A percentile compares a stretch with the other conserved stretches of the same genome.
phyloP scores from a whole-genome alignment of 2,888 invertebrate genomes.

The Microplitis manilae region DNA sequence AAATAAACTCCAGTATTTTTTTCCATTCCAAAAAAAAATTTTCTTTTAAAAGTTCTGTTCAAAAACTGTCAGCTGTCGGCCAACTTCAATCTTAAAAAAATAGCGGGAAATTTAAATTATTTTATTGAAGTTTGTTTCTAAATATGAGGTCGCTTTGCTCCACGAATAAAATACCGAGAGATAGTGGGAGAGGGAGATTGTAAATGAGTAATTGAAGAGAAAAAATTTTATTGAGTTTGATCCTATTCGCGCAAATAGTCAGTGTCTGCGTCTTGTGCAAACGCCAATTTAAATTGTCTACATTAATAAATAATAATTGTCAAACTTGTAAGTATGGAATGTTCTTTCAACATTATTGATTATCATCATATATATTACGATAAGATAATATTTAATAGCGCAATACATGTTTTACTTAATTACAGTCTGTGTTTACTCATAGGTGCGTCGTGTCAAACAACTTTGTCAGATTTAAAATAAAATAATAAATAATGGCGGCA shows the following conservation, averaged over 20 bases:
- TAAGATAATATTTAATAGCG: neutral
- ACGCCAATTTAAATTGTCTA: neutral
- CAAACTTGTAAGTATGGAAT: neutral
- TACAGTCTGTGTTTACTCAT: neutral
- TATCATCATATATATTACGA: neutral
- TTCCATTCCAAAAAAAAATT: too few relatives aligned
- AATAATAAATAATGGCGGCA: conserved; percentile 57
- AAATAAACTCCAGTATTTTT: too few relatives aligned
- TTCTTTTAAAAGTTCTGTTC: too few relatives aligned
- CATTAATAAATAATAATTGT: too few relatives aligned
- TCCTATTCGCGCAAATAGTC: too few relatives aligned
- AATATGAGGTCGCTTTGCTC: too few relatives aligned
- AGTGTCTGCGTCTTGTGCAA: neutral
- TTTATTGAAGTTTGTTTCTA: neutral
- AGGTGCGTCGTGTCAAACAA: neutral
- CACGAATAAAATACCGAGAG: too few relatives aligned
- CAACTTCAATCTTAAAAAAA: neutral
- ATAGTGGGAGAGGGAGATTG: too few relatives aligned
- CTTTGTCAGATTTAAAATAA: neutral
- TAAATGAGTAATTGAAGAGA: too few relatives aligned
- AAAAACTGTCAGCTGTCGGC: too few relatives aligned
- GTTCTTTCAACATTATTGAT: neutral
- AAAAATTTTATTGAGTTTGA: neutral
- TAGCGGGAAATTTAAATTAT: conserved; percentile 26
- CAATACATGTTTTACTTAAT: neutral